Percentiles rank a stretch among this genome's conserved stretches.
phyloP scores from a whole-genome alignment of 2,797 vertebrate species.

The Notolepis coatsorum region DNA sequence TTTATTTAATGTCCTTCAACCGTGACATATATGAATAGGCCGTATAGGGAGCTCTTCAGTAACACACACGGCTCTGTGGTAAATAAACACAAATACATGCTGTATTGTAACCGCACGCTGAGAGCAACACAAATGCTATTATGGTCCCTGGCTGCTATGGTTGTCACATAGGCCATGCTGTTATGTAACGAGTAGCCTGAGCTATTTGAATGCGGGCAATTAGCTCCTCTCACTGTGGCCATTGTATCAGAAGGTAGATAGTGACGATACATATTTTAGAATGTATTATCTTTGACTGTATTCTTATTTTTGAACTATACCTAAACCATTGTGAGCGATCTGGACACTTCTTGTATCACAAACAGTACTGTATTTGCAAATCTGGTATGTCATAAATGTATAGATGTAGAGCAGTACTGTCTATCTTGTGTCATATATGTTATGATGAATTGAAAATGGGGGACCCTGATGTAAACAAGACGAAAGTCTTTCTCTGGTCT shows the following conservation, averaged over 20 bases:
- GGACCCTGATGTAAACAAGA: no score
- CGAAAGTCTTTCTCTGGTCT: no score
- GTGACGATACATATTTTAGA: conserved; percentile 14
- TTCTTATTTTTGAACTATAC: no score
- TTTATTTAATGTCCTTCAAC: conserved; percentile 42
- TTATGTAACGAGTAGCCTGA: conserved; percentile 82
- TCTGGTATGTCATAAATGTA: no score
- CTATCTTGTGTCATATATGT: no score
- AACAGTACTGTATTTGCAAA: no score
- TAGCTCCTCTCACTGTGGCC: conserved; percentile 64
- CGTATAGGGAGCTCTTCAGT: conserved; percentile 14
- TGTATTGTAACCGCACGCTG: conserved; percentile 21
- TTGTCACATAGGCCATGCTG: conserved; percentile 76
- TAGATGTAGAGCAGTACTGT: no score
- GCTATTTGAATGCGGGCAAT: conserved; percentile 77
- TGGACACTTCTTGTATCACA: no score
- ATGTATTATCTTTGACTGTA: conserved; percentile 3
- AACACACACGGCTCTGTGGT: no score
- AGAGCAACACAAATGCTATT: conserved; percentile 40
- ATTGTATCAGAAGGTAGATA: conserved; percentile 44
- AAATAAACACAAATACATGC: conserved; percentile 32
- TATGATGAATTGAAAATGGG: no score
- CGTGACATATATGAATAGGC: conserved; percentile 22
- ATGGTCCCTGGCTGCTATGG: conserved; percentile 64
- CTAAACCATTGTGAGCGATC: no score